Percentiles rank a stretch among this genome's conserved stretches.
phyloP scores from a whole-genome alignment of 2,797 vertebrate species.

The Enteromius unitaeniatus region DNA sequence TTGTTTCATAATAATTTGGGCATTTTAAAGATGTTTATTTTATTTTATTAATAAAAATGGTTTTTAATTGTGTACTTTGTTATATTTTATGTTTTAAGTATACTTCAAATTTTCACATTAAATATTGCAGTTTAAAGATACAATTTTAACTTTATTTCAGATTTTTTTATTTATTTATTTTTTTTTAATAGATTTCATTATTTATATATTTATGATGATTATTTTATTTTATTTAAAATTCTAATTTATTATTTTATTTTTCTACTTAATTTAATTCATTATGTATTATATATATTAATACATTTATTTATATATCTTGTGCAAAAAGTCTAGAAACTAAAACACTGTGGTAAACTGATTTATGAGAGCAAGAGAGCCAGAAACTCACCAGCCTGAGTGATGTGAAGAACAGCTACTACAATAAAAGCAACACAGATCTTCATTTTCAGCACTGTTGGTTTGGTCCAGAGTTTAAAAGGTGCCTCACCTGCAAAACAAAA shows the following conservation, averaged over 20 bases:
- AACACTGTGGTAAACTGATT: background rate
- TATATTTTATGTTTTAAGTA: background rate
- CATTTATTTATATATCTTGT: too few species aligned
- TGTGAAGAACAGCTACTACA: slow-evolving; percentile 64
- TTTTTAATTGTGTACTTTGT: background rate
- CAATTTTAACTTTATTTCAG: background rate
- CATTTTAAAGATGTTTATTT: too few species aligned
- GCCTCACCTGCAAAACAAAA: slow-evolving; percentile 65
- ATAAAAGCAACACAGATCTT: slow-evolving; percentile 63
- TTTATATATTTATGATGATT: background rate
- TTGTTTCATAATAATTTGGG: background rate
- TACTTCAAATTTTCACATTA: background rate
- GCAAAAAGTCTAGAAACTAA: background rate
- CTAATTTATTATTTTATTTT: background rate
- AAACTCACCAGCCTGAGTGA: slow-evolving; percentile 68
- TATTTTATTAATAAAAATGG: too few species aligned
- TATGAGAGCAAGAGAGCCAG: background rate
- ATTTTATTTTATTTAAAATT: background rate
- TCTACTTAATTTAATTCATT: background rate
- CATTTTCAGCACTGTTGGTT: slow-evolving; percentile 65
- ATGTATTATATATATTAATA: too few species aligned
- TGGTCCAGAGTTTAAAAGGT: slow-evolving; percentile 61
- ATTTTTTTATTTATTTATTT: background rate
- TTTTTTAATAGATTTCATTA: background rate
- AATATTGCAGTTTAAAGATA: background rate